Conservation (phyloP, 2,797 vertebrate species). For the Pseudomugil tenellus region DNA sequence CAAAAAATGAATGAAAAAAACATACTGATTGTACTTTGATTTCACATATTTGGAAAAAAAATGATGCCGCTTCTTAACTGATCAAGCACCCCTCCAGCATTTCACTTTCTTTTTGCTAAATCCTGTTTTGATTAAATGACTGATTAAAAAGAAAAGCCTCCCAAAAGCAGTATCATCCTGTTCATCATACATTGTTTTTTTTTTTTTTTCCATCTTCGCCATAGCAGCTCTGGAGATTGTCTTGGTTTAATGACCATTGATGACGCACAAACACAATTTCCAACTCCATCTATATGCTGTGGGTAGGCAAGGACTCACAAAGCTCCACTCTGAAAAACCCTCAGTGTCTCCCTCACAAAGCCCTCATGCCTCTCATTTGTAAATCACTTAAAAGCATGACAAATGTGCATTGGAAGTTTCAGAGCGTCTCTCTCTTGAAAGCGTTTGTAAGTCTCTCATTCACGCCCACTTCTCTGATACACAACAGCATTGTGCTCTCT, state of each 20-base stretch:
- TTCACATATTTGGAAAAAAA: neutral
- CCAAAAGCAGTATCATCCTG: slow-evolving; percentile 23
- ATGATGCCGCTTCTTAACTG: neutral
- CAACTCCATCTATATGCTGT: slow-evolving; percentile 69
- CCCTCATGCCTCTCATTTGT: slow-evolving; percentile 76
- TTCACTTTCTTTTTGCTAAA: neutral
- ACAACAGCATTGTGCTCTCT: slow-evolving; percentile 55
- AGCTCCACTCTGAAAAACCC: slow-evolving; percentile 58
- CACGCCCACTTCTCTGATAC: slow-evolving; percentile 44
- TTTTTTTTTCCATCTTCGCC: slow-evolving; percentile 11
- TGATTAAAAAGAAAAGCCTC: slow-evolving; percentile 1
- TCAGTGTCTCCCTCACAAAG: slow-evolving; percentile 69
- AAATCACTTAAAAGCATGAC: slow-evolving; percentile 81
- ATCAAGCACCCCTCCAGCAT: neutral
- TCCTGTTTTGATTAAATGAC: neutral
- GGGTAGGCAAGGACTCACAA: slow-evolving; percentile 67
- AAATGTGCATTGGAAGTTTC: slow-evolving; percentile 78
- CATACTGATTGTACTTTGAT: slow-evolving; percentile 13
- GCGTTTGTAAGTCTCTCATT: slow-evolving; percentile 59
- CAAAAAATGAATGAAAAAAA: slow-evolving; percentile 12
- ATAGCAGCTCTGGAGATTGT: slow-evolving; percentile 57
- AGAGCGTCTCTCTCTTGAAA: slow-evolving; percentile 64
- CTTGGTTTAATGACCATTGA: slow-evolving; percentile 73
- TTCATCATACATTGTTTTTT: slow-evolving; percentile 16
- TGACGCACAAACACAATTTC: slow-evolving; percentile 75